These are phyloP conservation scores for Nyleta sp. DNA, from an alignment of 2,888 invertebrate genomes.

Conservation along the genomic window DNA sequence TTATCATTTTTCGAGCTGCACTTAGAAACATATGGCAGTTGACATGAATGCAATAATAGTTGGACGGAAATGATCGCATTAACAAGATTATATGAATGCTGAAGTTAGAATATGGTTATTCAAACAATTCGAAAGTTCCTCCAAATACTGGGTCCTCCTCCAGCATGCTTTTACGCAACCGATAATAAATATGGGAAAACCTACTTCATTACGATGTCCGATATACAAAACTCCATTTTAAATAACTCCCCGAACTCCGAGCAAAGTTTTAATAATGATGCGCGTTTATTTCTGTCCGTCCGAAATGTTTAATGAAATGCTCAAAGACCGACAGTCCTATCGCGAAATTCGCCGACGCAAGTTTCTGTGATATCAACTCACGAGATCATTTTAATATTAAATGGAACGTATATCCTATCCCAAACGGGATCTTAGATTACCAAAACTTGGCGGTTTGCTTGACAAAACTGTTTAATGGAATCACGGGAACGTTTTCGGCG, in stretches of 20 bases:
- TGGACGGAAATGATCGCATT: too few relatives aligned
- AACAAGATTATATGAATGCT: too few relatives aligned
- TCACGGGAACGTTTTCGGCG: conserved; percentile 19
- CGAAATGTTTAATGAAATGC: conserved; percentile 21
- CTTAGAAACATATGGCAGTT: too few relatives aligned
- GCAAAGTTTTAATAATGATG: conserved; percentile 14
- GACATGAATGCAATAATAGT: too few relatives aligned
- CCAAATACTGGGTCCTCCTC: too few relatives aligned
- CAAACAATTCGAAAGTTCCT: not conserved
- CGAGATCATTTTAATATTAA: conserved; percentile 25
- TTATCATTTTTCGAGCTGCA: too few relatives aligned
- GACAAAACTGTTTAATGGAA: conserved; percentile 28
- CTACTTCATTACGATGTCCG: not conserved
- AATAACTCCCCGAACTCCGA: not conserved
- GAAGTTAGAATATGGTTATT: conserved; percentile 1
- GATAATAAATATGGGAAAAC: conserved; percentile 14
- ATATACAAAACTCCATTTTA: conserved; percentile 3
- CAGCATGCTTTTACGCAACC: not conserved
- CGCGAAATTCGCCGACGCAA: conserved; percentile 6
- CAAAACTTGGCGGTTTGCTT: conserved; percentile 29
- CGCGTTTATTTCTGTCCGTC: not conserved
- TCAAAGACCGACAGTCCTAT: conserved; percentile 15
- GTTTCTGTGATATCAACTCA: conserved; percentile 16
- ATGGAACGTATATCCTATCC: conserved; percentile 24
- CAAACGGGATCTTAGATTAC: conserved; percentile 5